Conservation (phyloP, 2,888 invertebrate species). For the Latrodectus elegans region DNA sequence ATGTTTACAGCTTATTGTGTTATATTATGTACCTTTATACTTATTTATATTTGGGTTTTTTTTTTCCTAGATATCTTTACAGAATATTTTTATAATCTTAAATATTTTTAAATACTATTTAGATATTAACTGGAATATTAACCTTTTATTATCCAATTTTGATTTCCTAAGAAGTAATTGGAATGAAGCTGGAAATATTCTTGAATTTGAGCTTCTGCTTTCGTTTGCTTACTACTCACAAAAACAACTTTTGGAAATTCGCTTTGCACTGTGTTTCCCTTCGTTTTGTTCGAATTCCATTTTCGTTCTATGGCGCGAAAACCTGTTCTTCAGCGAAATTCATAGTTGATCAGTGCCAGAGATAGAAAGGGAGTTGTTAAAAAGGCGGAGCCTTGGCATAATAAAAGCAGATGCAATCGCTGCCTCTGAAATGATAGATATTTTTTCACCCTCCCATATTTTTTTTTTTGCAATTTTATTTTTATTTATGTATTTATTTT, state of each 20-base stretch:
- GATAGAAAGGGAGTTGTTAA: slow-evolving; percentile 39
- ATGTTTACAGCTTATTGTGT: too few relatives aligned
- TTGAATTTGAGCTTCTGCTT: neutral
- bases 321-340: slow-evolving; percentile 45
- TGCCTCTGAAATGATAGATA: neutral
- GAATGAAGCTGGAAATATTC: too few relatives aligned
- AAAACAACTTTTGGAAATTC: neutral
- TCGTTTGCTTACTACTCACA: neutral
- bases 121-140: too few relatives aligned
- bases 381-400: slow-evolving; percentile 36
- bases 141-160: too few relatives aligned
- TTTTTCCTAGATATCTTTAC: too few relatives aligned
- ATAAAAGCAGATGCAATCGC: slow-evolving; percentile 48
- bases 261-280: neutral
- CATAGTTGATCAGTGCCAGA: slow-evolving; percentile 17
- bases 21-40: too few relatives aligned
- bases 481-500: slow-evolving; percentile 1
- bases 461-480: neutral
- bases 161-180: too few relatives aligned
- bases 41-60: too few relatives aligned
- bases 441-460: neutral
- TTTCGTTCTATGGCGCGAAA: neutral
- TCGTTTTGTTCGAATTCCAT: neutral
- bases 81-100: too few relatives aligned
- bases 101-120: too few relatives aligned